Conservation (phyloP, 1,140 invertebrate species). For the Eulimnadia texana region DNA sequence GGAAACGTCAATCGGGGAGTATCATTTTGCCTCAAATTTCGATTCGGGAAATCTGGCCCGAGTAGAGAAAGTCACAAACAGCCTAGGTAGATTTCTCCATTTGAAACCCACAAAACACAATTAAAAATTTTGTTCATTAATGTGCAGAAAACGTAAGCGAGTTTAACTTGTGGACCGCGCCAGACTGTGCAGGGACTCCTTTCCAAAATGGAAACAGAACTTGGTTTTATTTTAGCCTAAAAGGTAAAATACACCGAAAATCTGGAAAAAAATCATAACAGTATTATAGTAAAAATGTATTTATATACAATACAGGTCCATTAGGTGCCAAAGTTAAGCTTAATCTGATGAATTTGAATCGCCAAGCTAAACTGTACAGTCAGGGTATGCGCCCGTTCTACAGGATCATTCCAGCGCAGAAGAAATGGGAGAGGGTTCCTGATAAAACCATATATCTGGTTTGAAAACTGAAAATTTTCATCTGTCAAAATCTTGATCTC, state of each 20-base stretch:
- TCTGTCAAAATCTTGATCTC: background rate
- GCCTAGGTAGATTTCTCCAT: too few species aligned
- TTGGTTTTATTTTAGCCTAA: conserved; percentile 88
- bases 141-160: conserved; percentile 50
- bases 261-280: too few species aligned
- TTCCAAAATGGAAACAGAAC: conserved; percentile 82
- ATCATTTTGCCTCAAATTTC: conserved; percentile 61
- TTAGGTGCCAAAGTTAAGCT: conserved; percentile 48
- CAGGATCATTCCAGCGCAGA: conserved; percentile 46
- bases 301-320: conserved; percentile 28
- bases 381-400: conserved; percentile 80
- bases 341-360: conserved; percentile 75
- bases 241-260: conserved; percentile 32
- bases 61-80: conserved; percentile 52
- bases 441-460: conserved; percentile 49
- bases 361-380: conserved; percentile 76
- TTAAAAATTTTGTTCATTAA: too few species aligned
- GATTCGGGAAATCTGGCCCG: conserved; percentile 72
- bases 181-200: conserved; percentile 72
- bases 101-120: too few species aligned
- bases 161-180: conserved; percentile 80
- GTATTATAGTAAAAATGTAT: too few species aligned
- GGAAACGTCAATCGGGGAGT: conserved; percentile 41
- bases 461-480: conserved; percentile 19
- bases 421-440: conserved; percentile 62